Conservation (phyloP, 2,113 vertebrate species). For the Eupsittula cactorum region DNA sequence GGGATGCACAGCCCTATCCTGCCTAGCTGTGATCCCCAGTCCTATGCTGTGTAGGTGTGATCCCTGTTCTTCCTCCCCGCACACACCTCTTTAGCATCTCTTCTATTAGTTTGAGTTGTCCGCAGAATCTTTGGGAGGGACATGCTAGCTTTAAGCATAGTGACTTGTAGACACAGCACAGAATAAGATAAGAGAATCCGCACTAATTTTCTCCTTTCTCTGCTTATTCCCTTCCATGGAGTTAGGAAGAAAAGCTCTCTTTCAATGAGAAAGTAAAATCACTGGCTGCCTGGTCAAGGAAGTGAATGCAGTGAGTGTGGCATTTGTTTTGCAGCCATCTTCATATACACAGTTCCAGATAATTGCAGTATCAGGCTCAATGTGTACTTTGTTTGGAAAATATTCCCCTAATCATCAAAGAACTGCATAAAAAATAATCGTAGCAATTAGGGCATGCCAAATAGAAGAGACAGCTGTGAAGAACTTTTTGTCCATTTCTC, state of each 20-base stretch:
- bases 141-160: not conserved
- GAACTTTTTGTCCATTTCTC: slow-evolving; percentile 2
- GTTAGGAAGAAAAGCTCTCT: not conserved
- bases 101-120: not conserved
- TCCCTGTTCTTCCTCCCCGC: too few relatives aligned
- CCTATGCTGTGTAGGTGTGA: not conserved
- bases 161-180: not conserved
- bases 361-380: slow-evolving; percentile 28
- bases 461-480: slow-evolving; percentile 38
- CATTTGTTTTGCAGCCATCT: slow-evolving; percentile 7
- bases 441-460: slow-evolving; percentile 33
- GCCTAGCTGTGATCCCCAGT: not conserved
- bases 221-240: not conserved
- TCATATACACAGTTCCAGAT: slow-evolving; percentile 14
- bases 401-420: slow-evolving; percentile 30
- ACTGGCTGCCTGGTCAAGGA: not conserved
- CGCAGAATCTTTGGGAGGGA: not conserved
- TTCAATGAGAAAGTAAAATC: not conserved
- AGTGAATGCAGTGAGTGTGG: slow-evolving; percentile 28
- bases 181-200: not conserved
- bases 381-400: slow-evolving; percentile 36
- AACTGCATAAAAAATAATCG: slow-evolving; percentile 16
- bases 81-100: not conserved
- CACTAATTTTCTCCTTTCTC: not conserved
- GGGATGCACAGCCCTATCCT: not conserved